These are phyloP conservation scores for Drosophila simulans DNA, from an alignment of 1,140 invertebrate species.

Conservation along the genomic window DNA sequence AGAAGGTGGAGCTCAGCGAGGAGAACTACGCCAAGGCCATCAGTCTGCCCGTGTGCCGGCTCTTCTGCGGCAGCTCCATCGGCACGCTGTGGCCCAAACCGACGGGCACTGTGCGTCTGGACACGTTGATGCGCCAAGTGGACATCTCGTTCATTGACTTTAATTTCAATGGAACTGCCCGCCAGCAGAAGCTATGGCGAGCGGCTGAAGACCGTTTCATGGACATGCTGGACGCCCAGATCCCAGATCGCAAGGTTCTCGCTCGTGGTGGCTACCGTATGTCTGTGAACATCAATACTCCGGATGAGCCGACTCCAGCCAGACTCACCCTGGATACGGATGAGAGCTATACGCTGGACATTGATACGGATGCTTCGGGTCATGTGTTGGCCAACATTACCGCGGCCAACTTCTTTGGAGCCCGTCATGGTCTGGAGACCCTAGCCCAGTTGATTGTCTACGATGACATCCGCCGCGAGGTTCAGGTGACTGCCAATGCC, in stretches of 20 bases:
- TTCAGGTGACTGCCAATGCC: slow-evolving; percentile 86
- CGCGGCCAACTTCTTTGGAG: slow-evolving; percentile 89
- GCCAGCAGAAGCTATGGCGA: slow-evolving; percentile 62
- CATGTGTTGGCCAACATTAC: slow-evolving; percentile 87
- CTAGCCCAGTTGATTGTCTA: slow-evolving; percentile 90
- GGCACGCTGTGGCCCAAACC: slow-evolving; percentile 91
- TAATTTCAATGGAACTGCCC: slow-evolving; percentile 30
- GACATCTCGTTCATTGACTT: slow-evolving; percentile 84
- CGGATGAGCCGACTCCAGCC: slow-evolving; percentile 26
- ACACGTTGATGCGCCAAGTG: slow-evolving; percentile 87
- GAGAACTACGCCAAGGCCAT: slow-evolving; percentile 85
- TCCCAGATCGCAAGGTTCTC: slow-evolving; percentile 58
- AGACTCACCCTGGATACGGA: slow-evolving; percentile 87
- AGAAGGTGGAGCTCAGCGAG: slow-evolving; percentile 85
- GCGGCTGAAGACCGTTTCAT: slow-evolving; percentile 60
- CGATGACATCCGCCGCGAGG: slow-evolving; percentile 86
- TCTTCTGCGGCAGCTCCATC: slow-evolving; percentile 87
- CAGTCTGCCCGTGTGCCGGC: slow-evolving; percentile 87
- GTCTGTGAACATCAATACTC: slow-evolving; percentile 68
- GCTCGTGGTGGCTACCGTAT: slow-evolving; percentile 66
- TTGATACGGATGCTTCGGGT: slow-evolving; percentile 84
- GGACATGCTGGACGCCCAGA: slow-evolving; percentile 56
- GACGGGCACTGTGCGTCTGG: slow-evolving; percentile 87
- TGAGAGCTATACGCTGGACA: slow-evolving; percentile 88
- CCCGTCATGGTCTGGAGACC: slow-evolving; percentile 91